Evolutionary conservation across 92 coral and sea anemone species (phyloP).

Genomic region (Bergia puertoricense): DNA sequence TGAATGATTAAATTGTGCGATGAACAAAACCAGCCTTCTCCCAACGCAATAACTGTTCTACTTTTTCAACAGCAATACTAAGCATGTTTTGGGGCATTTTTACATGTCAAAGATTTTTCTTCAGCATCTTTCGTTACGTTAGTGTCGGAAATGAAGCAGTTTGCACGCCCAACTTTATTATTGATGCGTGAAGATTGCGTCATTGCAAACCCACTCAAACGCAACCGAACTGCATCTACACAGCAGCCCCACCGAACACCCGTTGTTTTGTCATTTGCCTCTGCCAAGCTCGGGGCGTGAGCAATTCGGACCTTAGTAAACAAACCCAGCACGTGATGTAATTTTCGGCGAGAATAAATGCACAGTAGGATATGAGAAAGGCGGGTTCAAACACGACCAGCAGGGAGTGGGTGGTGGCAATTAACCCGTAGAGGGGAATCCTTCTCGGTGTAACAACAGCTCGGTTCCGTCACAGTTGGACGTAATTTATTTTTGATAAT

Average conservation of each 20-base stretch:
- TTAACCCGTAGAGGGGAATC: slow-evolving; percentile 37
- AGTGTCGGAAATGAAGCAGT: background rate
- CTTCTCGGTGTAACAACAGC: background rate
- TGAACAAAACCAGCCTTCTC: too few species aligned
- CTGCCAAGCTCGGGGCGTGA: slow-evolving; percentile 25
- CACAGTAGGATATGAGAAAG: slow-evolving; percentile 33
- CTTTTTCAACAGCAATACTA: too few species aligned
- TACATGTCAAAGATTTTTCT: background rate
- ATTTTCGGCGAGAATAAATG: slow-evolving; percentile 35
- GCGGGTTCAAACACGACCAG: slow-evolving; percentile 9
- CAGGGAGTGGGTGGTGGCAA: slow-evolving; percentile 30
- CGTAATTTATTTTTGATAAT: slow-evolving; percentile 9
- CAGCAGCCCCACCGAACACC: slow-evolving; percentile 17
- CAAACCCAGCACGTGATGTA: slow-evolving; percentile 39
- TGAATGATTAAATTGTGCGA: too few species aligned
- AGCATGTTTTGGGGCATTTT: too few species aligned
- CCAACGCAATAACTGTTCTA: too few species aligned
- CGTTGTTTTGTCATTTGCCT: background rate
- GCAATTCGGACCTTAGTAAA: slow-evolving; percentile 16
- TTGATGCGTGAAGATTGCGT: background rate
- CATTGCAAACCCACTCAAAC: background rate
- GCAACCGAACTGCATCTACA: background rate
- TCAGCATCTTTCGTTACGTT: too few species aligned
- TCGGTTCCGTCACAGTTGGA: slow-evolving; percentile 16
- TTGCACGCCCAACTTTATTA: background rate